A percentile compares a stretch with the other conserved stretches of the same genome.
Evolutionary conservation across 2,797 vertebrate genomes (phyloP).

Genomic region (Tinamus major): DNA sequence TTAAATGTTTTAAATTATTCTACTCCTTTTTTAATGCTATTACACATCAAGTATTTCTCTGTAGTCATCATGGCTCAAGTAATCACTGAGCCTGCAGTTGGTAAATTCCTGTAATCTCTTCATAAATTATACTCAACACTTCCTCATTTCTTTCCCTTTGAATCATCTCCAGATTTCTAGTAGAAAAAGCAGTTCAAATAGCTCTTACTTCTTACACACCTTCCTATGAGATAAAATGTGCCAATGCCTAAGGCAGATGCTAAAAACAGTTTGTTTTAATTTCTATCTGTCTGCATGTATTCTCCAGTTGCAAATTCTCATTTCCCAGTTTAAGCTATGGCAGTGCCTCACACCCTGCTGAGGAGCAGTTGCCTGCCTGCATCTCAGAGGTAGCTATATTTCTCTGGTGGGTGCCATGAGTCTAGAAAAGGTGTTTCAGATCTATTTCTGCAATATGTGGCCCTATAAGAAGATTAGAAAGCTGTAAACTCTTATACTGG

Average conservation of each 20-base stretch:
- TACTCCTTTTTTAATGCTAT: slow-evolving; percentile 19
- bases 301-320: not conserved
- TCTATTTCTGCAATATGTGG: not conserved
- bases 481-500: not conserved
- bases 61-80: slow-evolving; percentile 15
- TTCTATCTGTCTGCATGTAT: not conserved
- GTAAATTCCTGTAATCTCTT: slow-evolving; percentile 66
- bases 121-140: slow-evolving; percentile 63
- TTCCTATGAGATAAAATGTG: not conserved
- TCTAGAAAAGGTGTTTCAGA: not conserved
- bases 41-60: slow-evolving; percentile 20
- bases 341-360: not conserved
- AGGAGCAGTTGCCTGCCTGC: not conserved
- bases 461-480: not conserved
- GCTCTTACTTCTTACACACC: not conserved
- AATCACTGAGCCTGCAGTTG: slow-evolving; percentile 49
- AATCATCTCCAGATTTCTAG: slow-evolving; percentile 58
- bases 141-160: slow-evolving; percentile 34
- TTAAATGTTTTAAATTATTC: slow-evolving; percentile 58
- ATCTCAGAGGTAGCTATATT: not conserved
- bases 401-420: not conserved
- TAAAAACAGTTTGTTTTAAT: not conserved
- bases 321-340: not conserved
- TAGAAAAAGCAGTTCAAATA: slow-evolving; percentile 6
- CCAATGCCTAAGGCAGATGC: not conserved